phyloP scores from a whole-genome alignment of 2,113 vertebrate species.

The Tapirus terrestris region DNA sequence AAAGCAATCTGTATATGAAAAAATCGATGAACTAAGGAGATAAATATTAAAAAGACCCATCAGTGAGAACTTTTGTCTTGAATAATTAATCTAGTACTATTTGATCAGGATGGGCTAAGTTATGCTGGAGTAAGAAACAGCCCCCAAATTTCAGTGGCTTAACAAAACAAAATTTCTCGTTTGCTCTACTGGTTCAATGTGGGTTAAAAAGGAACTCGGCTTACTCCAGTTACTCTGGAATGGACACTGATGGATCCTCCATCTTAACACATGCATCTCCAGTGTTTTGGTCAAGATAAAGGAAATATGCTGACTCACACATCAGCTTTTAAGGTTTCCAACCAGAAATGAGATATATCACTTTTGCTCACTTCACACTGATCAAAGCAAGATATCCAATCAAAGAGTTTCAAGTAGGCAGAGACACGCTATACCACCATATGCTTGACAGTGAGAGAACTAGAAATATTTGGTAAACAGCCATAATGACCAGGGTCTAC shows the following conservation, averaged over 20 bases:
- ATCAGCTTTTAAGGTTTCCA: neutral
- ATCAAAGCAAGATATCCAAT: neutral
- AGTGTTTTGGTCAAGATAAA: neutral
- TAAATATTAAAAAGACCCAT: conserved; percentile 3
- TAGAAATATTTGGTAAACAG: neutral
- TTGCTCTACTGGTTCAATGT: neutral
- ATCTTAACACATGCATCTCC: neutral
- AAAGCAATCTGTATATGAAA: neutral
- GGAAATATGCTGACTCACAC: neutral
- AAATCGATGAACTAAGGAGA: neutral
- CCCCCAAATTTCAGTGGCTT: neutral
- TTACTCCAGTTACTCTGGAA: neutral
- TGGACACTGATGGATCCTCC: neutral
- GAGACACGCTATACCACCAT: neutral
- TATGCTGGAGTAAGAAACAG: neutral
- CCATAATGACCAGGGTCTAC: neutral
- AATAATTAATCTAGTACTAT: conserved; percentile 51
- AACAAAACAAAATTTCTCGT: neutral
- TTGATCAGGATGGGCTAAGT: neutral
- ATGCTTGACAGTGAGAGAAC: neutral
- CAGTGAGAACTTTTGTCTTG: neutral
- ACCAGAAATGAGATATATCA: neutral
- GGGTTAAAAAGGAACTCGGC: neutral
- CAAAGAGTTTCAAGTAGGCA: neutral
- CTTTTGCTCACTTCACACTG: neutral